Evolutionary conservation across 2,113 vertebrate species (phyloP).

Genomic region (Prunella fulvescens): DNA sequence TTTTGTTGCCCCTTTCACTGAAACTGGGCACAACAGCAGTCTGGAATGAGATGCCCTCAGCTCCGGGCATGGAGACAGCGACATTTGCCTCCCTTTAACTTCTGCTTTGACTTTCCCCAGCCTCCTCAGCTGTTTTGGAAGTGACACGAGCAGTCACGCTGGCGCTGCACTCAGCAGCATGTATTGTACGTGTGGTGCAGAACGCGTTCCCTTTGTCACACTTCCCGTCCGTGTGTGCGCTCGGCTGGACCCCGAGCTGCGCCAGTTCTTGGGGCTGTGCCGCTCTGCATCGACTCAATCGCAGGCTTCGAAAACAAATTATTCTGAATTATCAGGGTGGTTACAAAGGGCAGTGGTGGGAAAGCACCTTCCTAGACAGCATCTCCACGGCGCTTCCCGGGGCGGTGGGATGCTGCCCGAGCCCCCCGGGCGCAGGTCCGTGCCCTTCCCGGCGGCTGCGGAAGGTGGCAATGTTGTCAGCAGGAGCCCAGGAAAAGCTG

Average conservation of each 20-base stretch:
- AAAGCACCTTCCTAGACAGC: background rate
- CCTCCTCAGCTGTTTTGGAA: background rate
- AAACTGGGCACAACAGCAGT: background rate
- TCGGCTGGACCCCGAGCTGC: background rate
- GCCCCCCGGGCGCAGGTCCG: background rate
- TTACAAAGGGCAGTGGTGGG: background rate
- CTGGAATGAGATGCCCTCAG: background rate
- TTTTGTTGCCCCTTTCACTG: background rate
- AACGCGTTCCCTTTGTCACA: background rate
- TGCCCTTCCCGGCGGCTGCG: background rate
- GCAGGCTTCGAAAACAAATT: background rate
- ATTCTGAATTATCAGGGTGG: rapidly evolving
- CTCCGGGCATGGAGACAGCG: rapidly evolving
- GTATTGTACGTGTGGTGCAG: rapidly evolving
- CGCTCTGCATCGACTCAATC: background rate
- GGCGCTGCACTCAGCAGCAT: rapidly evolving
- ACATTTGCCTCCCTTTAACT: background rate
- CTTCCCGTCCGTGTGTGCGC: background rate
- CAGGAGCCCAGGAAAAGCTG: background rate
- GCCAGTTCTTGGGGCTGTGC: background rate
- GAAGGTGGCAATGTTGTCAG: slow-evolving; percentile 42
- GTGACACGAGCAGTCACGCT: background rate
- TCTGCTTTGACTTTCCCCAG: background rate
- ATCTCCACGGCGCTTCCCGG: rapidly evolving
- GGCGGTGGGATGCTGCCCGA: background rate